Evolutionary conservation across 92 coral and sea anemone species (phyloP).

Genomic region (Actinernus sp.): DNA sequence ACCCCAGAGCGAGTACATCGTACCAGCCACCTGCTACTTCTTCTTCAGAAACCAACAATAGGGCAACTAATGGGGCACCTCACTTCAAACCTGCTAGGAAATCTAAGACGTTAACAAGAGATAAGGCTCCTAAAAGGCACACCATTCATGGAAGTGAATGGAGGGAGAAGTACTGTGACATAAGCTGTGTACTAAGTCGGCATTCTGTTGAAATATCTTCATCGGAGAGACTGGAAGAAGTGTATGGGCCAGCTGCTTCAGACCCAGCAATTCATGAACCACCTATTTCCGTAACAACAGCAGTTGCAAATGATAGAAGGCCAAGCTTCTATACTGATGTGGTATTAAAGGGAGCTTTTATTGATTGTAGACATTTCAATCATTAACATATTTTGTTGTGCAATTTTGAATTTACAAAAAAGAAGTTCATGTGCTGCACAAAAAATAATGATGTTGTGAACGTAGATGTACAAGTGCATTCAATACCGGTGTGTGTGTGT

Average conservation of each 20-base stretch:
- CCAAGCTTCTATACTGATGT: too few species aligned
- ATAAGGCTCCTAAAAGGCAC: slow-evolving; percentile 59
- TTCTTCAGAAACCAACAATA: slow-evolving; percentile 4
- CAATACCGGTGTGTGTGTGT: too few species aligned
- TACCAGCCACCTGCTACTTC: neutral
- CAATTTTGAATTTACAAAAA: too few species aligned
- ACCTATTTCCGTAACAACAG: slow-evolving; percentile 1
- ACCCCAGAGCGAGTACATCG: slow-evolving; percentile 16
- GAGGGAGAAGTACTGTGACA: slow-evolving; percentile 21
- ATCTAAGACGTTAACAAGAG: slow-evolving; percentile 3
- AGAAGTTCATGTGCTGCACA: too few species aligned
- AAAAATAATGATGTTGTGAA: too few species aligned
- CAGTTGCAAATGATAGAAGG: neutral
- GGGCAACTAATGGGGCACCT: slow-evolving; percentile 5
- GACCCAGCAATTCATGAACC: neutral
- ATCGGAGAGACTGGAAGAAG: slow-evolving; percentile 63
- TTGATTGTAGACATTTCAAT: too few species aligned
- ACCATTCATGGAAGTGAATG: slow-evolving; percentile 64
- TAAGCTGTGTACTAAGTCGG: slow-evolving; percentile 32
- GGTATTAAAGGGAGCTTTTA: too few species aligned
- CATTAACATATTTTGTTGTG: too few species aligned
- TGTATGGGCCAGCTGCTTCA: slow-evolving; percentile 14
- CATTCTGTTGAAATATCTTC: slow-evolving; percentile 73
- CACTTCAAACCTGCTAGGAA: slow-evolving; percentile 34
- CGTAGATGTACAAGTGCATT: too few species aligned